Evolutionary conservation across 2,888 invertebrate genomes (phyloP), one percentile per base, ranked within the genome.

Genomic region (Nudaria mundana): DNA sequence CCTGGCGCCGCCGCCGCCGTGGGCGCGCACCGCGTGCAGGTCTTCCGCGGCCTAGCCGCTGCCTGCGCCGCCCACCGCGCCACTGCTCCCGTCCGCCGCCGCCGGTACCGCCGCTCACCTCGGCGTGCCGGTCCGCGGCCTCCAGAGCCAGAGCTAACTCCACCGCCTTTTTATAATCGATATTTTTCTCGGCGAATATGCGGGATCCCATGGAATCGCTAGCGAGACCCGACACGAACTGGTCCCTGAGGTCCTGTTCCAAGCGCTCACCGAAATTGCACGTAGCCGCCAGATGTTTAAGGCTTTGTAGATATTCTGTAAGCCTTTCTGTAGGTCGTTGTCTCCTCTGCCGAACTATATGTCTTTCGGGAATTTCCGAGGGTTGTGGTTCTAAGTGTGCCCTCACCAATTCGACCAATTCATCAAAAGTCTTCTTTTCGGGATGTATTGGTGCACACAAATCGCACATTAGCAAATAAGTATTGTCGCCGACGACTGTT

Each of bases 61-160:
- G 18, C 18, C 18, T 5, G 18, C 18, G 18, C 5, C 4, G 4
- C 18, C 18, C 4, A 4, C 3, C 18, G 3, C 18, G 5, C 18
- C 18, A 5, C 5, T 5, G 18, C 18, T 4, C 18, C 18, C 4
- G 18, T 4, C 18, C 18, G 18, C 4, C 18, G 18, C 18, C 18
- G 18, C 18, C 5, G 4, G 18, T 18, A 4, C 5, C 18, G 18
- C 4, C 18, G 18, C n/a, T n/a, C n/a, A n/a, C n/a, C n/a, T n/a
- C n/a, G n/a, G n/a, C n/a, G 30, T 57, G 52, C 38, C 33, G 38
- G 12, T 50, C 58, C n/a, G 60, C 63, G 3, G 57, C 60, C 45
- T 61, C 61, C 30, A 61, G 37, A 22, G 35, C 25, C 14, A 40
- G 25, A 3, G 30, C 33, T 15, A 33, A 14, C 25, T 25, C 26